Conservation (phyloP, 1,140 invertebrate genomes). For the Diorhabda carinulata region DNA sequence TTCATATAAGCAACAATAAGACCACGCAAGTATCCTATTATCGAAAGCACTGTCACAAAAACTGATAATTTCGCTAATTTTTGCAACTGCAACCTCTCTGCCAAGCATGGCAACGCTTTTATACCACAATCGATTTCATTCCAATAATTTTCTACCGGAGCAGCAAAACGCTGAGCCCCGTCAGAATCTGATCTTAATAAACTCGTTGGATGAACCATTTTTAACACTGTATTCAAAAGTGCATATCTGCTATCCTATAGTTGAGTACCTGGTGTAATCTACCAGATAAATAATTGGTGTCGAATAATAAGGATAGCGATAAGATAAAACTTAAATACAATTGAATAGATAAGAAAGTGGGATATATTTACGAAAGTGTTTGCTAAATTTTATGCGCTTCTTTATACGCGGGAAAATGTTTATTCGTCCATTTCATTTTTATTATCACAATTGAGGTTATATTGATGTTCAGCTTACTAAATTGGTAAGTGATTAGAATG, state of each 20-base stretch:
- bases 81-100: conserved; percentile 50
- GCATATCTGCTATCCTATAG: conserved; percentile 4
- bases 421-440: too few relatives aligned
- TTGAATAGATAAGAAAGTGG: too few relatives aligned
- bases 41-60: conserved; percentile 53
- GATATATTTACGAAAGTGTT: too few relatives aligned
- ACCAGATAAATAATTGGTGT: neutral
- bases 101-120: conserved; percentile 51
- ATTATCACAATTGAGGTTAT: too few relatives aligned
- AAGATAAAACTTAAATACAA: neutral
- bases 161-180: conserved; percentile 37
- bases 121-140: conserved; percentile 62
- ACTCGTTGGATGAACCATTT: conserved; percentile 43
- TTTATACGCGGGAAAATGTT: too few relatives aligned
- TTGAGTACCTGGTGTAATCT: neutral
- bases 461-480: too few relatives aligned
- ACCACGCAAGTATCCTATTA: conserved; percentile 54
- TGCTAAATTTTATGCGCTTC: too few relatives aligned
- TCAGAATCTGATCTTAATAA: conserved; percentile 43
- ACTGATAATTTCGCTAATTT: conserved; percentile 55
- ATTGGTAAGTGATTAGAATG: too few relatives aligned
- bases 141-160: conserved; percentile 41
- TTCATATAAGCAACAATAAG: conserved; percentile 55
- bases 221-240: conserved; percentile 14
- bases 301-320: neutral